phyloP scores from a whole-genome alignment of 1,140 invertebrate species.

The Nomia melanderi region DNA sequence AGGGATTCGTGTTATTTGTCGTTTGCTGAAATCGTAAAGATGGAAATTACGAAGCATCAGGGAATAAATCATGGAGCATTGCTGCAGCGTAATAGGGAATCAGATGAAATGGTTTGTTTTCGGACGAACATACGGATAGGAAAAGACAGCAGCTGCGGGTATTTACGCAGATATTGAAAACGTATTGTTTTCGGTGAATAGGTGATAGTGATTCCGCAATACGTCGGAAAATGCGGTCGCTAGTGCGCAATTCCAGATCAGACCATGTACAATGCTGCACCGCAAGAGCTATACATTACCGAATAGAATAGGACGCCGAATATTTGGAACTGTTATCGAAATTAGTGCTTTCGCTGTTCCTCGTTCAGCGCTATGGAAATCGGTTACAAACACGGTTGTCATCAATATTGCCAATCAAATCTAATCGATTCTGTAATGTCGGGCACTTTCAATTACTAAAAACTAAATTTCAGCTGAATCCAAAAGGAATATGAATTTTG shows the following conservation, averaged over 20 bases:
- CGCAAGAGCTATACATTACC: background rate
- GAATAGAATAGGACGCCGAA: background rate
- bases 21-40: no score
- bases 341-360: background rate
- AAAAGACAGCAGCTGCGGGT: slow-evolving; percentile 24
- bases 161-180: slow-evolving; percentile 48
- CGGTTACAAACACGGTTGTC: no score
- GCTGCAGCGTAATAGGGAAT: background rate
- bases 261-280: background rate
- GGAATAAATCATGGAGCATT: background rate
- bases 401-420: background rate
- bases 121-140: slow-evolving; percentile 1
- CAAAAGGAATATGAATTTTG: no score
- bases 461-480: no score
- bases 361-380: background rate
- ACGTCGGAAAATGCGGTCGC: slow-evolving; percentile 33
- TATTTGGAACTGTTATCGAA: slow-evolving; percentile 13
- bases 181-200: slow-evolving; percentile 29
- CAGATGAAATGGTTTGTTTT: background rate
- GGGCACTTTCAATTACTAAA: no score
- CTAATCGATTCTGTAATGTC: background rate
- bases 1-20: no score
- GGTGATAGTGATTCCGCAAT: slow-evolving; percentile 26
- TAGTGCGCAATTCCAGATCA: slow-evolving; percentile 24
- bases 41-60: background rate